Base-by-base conservation (phyloP, 2,888 invertebrate species). In the Electrophaes corylata region DNA sequence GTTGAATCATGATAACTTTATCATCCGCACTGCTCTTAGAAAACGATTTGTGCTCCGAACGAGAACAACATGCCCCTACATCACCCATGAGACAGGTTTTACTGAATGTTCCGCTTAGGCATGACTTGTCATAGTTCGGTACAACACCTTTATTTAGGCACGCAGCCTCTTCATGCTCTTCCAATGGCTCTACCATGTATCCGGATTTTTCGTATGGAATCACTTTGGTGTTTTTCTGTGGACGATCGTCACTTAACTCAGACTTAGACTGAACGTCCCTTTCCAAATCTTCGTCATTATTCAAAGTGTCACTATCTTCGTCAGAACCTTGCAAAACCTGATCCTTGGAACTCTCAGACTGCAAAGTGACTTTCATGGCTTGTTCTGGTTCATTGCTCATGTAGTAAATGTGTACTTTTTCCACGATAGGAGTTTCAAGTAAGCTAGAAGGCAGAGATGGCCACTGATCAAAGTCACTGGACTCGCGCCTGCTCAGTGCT, bases 331-430 rank as follows among this genome's bases (percentile, higher is more conserved):
- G 86, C 46, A 93, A 91, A 37, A 53, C 53, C n/a, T 94, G 94
- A 31, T 94, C 94, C 46, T 86, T 91, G 3, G 94, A 93, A 52
- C 95, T 95, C 67, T 96, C 96, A 0, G 93, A 90, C 52, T 83
- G 92, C 49, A 96, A 93, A 39, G 94, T 93, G 0, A 96, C 96
- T 78, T 95, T 95, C 62, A 94, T 94, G 0, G 96, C 95, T 83
- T 95, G 96, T 84, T 96, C 96, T 0, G 94, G 95, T 74, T 95
- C 95, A 33, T 95, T 94, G 67, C 93, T 94, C 88, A 96, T 94
- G 70, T 95, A 96, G 76, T 95, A 96, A 16, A 96, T 96, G 79
- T 96, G 95, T 4, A 96, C 94, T 80, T 95, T 95, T 72, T 95
- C 96, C 16, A 96, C 93, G 6, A 96, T 93, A 0, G 95, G 95